phyloP scores from a whole-genome alignment of 2,888 invertebrate genomes.

The Aporophyla lueneburgensis region DNA sequence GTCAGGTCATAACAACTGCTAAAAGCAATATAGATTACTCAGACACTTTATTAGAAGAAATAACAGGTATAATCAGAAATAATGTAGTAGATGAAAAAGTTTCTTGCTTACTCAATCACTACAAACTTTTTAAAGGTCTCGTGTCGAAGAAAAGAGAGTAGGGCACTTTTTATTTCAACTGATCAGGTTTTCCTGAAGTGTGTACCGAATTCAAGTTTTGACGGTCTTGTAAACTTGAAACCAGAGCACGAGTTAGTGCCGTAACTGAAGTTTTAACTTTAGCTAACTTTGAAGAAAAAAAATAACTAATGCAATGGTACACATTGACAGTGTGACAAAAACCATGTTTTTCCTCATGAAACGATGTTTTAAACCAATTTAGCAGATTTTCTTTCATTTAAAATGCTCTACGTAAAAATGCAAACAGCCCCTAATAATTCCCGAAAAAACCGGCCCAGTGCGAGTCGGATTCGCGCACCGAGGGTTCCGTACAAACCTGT shows the following conservation, averaged over 20 bases:
- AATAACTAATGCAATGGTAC: neutral
- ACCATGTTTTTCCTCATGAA: neutral
- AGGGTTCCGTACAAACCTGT: no score
- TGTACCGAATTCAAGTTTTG: constrained; percentile 46
- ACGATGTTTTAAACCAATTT: neutral
- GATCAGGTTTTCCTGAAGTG: constrained; percentile 32
- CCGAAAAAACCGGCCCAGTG: no score
- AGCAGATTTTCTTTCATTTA: neutral
- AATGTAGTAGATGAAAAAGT: constrained; percentile 48
- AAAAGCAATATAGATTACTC: constrained; percentile 60
- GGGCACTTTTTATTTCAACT: constrained; percentile 37
- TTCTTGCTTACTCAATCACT: constrained; percentile 39
- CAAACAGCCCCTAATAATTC: neutral
- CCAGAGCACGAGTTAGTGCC: constrained; percentile 20
- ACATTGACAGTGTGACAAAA: neutral
- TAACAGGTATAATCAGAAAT: constrained; percentile 56
- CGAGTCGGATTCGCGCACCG: no score
- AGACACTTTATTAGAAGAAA: constrained; percentile 47
- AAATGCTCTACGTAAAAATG: neutral
- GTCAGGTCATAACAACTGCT: constrained; percentile 57
- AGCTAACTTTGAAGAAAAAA: constrained; percentile 2
- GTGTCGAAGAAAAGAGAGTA: constrained; percentile 9
- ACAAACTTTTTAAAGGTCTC: constrained; percentile 45
- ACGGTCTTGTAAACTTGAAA: constrained; percentile 33
- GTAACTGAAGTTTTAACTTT: constrained; percentile 20